Conservation (phyloP, 2,797 vertebrate genomes). For the Cheirogaleus major region DNA sequence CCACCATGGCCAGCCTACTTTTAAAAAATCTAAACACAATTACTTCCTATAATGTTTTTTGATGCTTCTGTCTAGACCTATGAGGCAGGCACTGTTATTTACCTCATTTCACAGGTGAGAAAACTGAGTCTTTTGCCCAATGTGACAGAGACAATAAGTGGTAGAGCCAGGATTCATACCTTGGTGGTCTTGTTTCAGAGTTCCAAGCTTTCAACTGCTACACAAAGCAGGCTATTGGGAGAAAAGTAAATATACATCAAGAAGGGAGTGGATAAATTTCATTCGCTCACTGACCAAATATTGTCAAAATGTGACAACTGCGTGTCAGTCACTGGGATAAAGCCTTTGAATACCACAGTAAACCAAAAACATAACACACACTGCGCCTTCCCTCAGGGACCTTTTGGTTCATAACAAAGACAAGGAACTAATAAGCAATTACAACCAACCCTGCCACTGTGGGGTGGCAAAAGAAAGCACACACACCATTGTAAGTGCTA, state of each 20-base stretch:
- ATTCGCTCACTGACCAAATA: background rate
- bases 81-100: background rate
- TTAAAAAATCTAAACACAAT: background rate
- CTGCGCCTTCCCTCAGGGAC: background rate
- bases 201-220: background rate
- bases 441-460: background rate
- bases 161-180: background rate
- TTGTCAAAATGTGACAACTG: background rate
- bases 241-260: background rate
- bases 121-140: background rate
- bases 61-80: background rate
- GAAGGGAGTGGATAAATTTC: background rate
- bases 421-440: background rate
- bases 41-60: background rate
- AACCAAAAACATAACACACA: background rate
- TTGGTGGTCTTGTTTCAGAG: background rate
- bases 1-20: too few relatives aligned
- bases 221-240: background rate
- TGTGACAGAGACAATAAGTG: background rate
- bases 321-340: background rate
- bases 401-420: background rate
- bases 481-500: background rate
- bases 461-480: background rate
- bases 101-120: background rate
- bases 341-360: background rate